A percentile compares a stretch with the other conserved stretches of the same genome.
Evolutionary conservation across 2,113 vertebrate species (phyloP).

Genomic region (Solea solea): DNA sequence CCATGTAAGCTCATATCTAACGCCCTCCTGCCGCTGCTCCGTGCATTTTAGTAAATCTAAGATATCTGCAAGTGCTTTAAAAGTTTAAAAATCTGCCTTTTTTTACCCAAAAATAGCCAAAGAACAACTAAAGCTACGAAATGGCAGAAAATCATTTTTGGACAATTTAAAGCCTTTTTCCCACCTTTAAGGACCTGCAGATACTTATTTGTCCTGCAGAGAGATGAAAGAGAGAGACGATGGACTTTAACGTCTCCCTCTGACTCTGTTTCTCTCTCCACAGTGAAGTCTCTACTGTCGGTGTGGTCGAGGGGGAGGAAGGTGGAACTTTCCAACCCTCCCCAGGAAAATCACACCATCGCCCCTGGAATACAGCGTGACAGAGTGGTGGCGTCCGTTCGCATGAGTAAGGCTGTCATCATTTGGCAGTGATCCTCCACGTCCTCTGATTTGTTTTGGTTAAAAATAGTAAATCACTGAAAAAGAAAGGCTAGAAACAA

Average conservation of each 20-base stretch:
- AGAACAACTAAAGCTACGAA: background rate
- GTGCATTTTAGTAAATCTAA: slow-evolving; percentile 21
- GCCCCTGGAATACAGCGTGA: slow-evolving; percentile 53
- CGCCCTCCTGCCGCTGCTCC: slow-evolving; percentile 41
- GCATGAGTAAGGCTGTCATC: slow-evolving; percentile 87
- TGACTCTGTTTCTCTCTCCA: slow-evolving; percentile 26
- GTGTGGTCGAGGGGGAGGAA: slow-evolving; percentile 79
- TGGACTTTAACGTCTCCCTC: slow-evolving; percentile 45
- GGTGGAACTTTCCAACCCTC: slow-evolving; percentile 54
- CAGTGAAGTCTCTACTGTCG: slow-evolving; percentile 62
- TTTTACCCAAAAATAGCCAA: slow-evolving; percentile 9
- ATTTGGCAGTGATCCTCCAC: slow-evolving; percentile 54
- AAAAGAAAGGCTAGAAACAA: too few species aligned
- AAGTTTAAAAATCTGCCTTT: background rate
- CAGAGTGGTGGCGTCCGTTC: slow-evolving; percentile 53
- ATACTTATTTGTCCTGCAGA: slow-evolving; percentile 64
- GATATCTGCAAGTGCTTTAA: slow-evolving; percentile 33
- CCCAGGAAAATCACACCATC: slow-evolving; percentile 82
- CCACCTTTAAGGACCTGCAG: slow-evolving; percentile 14
- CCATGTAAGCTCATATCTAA: slow-evolving; percentile 72
- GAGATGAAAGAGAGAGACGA: slow-evolving; percentile 39
- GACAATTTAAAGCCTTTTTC: background rate
- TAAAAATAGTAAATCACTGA: too few species aligned
- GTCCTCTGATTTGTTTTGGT: too few species aligned
- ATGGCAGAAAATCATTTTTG: background rate